These are phyloP conservation scores for Lagopus leucura DNA, from an alignment of 2,113 vertebrate species.

Conservation along the genomic window DNA sequence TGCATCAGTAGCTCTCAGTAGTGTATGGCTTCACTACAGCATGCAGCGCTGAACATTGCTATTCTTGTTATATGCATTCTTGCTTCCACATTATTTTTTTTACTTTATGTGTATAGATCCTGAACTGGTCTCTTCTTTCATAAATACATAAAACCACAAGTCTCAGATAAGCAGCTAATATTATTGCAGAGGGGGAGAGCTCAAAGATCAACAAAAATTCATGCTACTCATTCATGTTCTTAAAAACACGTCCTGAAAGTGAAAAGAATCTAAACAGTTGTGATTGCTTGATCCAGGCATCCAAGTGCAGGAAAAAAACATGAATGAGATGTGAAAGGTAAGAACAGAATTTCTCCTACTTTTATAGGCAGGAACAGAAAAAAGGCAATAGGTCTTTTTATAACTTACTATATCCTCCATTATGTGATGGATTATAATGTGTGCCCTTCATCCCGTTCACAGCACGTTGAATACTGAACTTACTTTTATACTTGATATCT, in stretches of 20 bases:
- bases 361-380: neutral
- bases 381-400: constrained; percentile 10
- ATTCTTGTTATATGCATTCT: neutral
- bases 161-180: constrained; percentile 13
- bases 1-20: neutral
- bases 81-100: constrained; percentile 10
- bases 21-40: neutral
- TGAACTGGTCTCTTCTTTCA: neutral
- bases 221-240: neutral
- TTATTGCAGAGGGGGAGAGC: neutral
- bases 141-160: neutral
- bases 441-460: constrained; percentile 41
- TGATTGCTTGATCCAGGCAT: neutral
- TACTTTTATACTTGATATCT: constrained; percentile 26
- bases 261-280: constrained; percentile 12
- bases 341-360: constrained; percentile 14
- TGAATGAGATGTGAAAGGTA: neutral
- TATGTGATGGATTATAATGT: constrained; percentile 35
- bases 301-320: constrained; percentile 11
- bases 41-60: neutral
- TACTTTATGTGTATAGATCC: neutral
- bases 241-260: constrained; percentile 30
- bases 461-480: neutral
- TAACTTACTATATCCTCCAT: neutral
- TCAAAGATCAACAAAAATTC: constrained; percentile 50